Evolutionary conservation across 2,113 vertebrate species (phyloP), one percentile per base, ranked within the genome.

Genomic region (Scolopax mira): DNA sequence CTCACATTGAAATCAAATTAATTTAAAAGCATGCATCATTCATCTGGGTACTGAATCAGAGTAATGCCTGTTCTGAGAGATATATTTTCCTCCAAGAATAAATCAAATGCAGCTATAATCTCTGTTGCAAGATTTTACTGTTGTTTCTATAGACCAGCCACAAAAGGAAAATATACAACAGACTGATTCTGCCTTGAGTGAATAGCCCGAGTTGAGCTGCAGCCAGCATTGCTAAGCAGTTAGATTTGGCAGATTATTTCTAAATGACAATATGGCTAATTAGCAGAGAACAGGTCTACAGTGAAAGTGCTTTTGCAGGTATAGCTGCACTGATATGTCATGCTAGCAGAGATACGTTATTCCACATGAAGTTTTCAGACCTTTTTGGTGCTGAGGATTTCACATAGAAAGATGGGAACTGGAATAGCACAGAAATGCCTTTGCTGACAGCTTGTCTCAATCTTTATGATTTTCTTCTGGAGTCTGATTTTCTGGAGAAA

Each of bases 231-330:
- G 62, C 55, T 77, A 89, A 93, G 79, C 13, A 73, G 81, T 79
- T 90, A 79, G 69, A 94, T 95, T 61, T 86, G 72, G 51, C 82
- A 91, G 93, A 94, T 96, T 92, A 94, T 65, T 92, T 88, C 88
- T 80, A 88, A 78, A 51, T 4, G 44, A 81, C 93, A 93, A 88
- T 86, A 81, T 19, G 69, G 61, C 31, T 90, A 86, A 93, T 95
- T 94, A 95, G 37, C 24, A 6, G 69, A 75, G 57, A 81, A 89
- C 33, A 91, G 70, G 70, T 92, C 90, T 85, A 72, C 35, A 92
- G 27, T 14, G 49, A 72, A 84, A 75, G 52, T 39, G 28, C 6
- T 86, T 89, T 60, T 86, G 88, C 75, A 96, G 79, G 74, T 92
- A 69, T 3, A 90, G 52, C 60, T 86, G 33, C 28, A 35, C 17